Evolutionary conservation across 2,888 invertebrate species (phyloP).

Genomic region (Agapostemon virescens): DNA sequence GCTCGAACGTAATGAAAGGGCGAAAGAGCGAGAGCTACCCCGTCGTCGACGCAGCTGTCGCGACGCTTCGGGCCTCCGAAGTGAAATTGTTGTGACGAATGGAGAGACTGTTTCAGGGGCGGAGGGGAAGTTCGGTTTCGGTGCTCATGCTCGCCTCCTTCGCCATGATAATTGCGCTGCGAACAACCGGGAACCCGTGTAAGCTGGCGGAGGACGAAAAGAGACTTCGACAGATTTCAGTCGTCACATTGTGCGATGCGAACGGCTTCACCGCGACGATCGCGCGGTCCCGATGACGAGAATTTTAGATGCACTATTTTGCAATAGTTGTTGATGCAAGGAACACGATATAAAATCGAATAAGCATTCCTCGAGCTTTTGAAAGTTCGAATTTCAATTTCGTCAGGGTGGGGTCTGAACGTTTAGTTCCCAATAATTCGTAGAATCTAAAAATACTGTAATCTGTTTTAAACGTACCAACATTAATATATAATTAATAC

Average conservation of each 20-base stretch:
- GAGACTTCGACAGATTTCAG: background rate
- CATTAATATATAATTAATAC: too few species aligned
- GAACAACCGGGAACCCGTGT: conserved; percentile 26
- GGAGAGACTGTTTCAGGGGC: conserved; percentile 24
- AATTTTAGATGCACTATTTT: background rate
- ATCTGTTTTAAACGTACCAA: too few species aligned
- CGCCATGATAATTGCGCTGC: conserved; percentile 35
- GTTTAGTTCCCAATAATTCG: too few species aligned
- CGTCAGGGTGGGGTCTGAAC: too few species aligned
- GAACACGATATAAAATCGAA: too few species aligned
- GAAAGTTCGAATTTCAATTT: too few species aligned
- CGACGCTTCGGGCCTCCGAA: conserved; percentile 17
- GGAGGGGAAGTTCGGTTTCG: conserved; percentile 27
- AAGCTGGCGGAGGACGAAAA: background rate
- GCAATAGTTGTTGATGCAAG: too few species aligned
- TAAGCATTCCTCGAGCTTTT: too few species aligned
- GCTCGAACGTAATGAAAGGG: conserved; percentile 54
- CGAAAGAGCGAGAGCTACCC: conserved; percentile 33
- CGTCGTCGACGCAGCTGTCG: conserved; percentile 44
- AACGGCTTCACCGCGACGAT: background rate
- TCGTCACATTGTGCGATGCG: background rate
- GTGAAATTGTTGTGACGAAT: conserved; percentile 37
- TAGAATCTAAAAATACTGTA: too few species aligned
- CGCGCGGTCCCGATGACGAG: background rate
- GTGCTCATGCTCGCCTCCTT: conserved; percentile 18